phyloP scores from a whole-genome alignment of 2,888 invertebrate species.

The Argyra leucocephala region DNA sequence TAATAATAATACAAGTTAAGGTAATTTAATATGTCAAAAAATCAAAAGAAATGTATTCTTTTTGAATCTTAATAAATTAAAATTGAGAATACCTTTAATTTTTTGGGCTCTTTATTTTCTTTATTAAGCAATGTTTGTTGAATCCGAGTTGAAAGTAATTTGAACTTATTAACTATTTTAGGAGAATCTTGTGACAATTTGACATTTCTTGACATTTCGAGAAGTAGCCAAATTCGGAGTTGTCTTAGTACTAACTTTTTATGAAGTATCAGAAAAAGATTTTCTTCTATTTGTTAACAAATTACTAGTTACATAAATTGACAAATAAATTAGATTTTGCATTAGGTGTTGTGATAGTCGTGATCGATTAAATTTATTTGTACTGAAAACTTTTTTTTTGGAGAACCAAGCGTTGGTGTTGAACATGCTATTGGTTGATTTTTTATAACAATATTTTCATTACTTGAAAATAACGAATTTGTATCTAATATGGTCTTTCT shows the following conservation, averaged over 20 bases:
- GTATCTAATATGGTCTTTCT: neutral
- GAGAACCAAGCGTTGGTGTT: conserved; percentile 25
- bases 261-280: neutral
- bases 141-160: neutral
- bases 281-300: neutral
- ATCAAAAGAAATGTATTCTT: too few species aligned
- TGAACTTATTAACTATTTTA: neutral
- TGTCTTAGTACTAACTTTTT: neutral
- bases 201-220: neutral
- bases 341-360: conserved; percentile 27
- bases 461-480: neutral
- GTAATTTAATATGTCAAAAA: too few species aligned
- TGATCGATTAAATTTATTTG: conserved; percentile 26
- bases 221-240: neutral
- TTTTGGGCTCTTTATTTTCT: neutral
- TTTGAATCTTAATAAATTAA: too few species aligned
- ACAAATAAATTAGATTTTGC: conserved; percentile 14
- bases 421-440: conserved; percentile 28
- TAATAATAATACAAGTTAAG: too few species aligned
- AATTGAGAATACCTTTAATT: neutral
- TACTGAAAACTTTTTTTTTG: conserved; percentile 23
- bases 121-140: neutral
- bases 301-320: neutral
- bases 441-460: neutral
- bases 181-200: neutral